Base-by-base conservation (phyloP, 2,113 vertebrate genomes). In the Typhlomys cinereus region DNA sequence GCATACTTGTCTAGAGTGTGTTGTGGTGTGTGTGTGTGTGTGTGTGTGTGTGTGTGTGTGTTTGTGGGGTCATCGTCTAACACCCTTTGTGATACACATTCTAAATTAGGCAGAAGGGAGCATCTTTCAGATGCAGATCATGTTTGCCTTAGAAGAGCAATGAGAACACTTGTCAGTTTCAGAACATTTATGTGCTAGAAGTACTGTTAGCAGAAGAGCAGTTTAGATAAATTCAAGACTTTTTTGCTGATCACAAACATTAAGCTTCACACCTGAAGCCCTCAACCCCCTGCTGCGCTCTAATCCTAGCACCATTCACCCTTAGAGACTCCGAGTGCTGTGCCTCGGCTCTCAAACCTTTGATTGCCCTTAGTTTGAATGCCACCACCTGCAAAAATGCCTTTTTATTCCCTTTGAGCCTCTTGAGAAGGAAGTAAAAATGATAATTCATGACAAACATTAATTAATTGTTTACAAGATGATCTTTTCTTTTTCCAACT, bases 321-420 rank as follows among this genome's bases (percentile, higher is more conserved):
- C 98, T 98, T 97, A 98, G 98, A 98, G 98, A 97, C 98, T 98
- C 98, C 85, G 97, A 98, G 98, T 98, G 98, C 98, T 97, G 98
- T 96, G 98, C 98, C 98, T 98, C 97, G 92, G 98, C 98, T 98
- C 98, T 99, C 98, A 98, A 98, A 98, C 97, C 98, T 98, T 98
- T 99, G 98, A 99, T 99, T 99, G 98, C 98, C 98, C 98, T 98
- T 98, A 98, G 97, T 98, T 98, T 98, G 98, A 99, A 99, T 98
- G 98, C 98, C 98, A 98, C 98, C 99, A 98, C 98, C 98, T 99
- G 98, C 99, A 99, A 98, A 98, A 99, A 99, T 98, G 98, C 98
- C 98, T 98, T 98, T 98, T 98, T 98, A 98, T 98, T 98, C 98
- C 98, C 98, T 98, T 98, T 97, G 98, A 98, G 98, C 98, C 98